phyloP scores from a whole-genome alignment of 2,113 vertebrate genomes.

The Catagonus wagneri region DNA sequence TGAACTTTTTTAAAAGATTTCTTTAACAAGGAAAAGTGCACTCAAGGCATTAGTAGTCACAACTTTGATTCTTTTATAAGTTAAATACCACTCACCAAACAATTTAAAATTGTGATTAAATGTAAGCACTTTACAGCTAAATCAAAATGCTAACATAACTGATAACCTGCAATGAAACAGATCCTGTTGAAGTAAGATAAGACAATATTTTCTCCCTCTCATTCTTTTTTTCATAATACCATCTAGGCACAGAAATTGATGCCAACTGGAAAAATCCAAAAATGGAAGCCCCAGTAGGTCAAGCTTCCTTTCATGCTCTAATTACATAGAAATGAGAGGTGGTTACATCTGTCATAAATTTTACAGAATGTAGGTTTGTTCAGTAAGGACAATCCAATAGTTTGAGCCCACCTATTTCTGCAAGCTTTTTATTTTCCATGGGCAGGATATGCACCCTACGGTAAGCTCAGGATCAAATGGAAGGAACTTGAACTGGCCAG shows the following conservation, averaged over 20 bases:
- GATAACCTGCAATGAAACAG: neutral
- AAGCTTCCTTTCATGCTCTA: neutral
- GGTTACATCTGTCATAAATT: neutral
- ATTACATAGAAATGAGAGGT: neutral
- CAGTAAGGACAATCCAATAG: neutral
- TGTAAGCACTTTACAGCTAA: neutral
- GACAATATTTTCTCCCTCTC: neutral
- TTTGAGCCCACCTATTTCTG: neutral
- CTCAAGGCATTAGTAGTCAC: neutral
- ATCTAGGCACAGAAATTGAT: neutral
- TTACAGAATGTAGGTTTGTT: neutral
- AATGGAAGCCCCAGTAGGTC: neutral
- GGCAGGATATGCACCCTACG: neutral
- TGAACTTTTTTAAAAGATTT: neutral
- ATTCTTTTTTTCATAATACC: neutral
- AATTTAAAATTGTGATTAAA: conserved; percentile 1
- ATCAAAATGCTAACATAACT: conserved; percentile 14
- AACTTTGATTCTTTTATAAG: conserved; percentile 1
- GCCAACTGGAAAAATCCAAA: neutral
- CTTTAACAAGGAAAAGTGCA: neutral
- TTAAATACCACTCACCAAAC: conserved; percentile 15
- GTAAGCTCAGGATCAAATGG: neutral
- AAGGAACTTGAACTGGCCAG: neutral
- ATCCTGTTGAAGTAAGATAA: neutral
- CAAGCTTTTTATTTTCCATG: conserved; percentile 32